Evolutionary conservation across 2,888 invertebrate species (phyloP), one percentile per base, ranked within the genome.

Genomic region (Deilephila elpenor): DNA sequence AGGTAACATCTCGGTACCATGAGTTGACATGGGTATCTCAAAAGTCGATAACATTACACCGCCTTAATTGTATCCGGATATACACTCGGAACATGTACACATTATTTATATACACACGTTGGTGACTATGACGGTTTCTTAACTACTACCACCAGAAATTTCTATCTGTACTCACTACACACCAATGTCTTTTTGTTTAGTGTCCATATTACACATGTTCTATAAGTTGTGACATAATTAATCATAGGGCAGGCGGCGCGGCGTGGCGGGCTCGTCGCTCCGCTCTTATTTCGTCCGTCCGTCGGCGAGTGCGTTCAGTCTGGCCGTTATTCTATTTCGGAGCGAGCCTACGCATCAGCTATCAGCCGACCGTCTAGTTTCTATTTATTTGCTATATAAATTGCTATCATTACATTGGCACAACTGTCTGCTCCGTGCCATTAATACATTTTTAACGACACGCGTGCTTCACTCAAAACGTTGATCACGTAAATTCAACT

Each of bases 311-410:
- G 76, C 75, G 74, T 73, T 64, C 79, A 78, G 87, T 87, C 87
- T 86, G 84, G 79, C 79, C 80, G 81, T 83, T 79, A 75, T 76
- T 83, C 86, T 92, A 91, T 92, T 92, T 91, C 85, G 77, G 86
- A 83, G 76, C 75, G 81, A 84, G 83, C 89, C 89, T 87, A 91
- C 91, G 89, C 91, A 87, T 84, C 79, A 78, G 78, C 73, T 90
- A 87, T 84, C 79, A 78, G 78, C 72, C 79, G 78, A 78, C 70
- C 80, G 89, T 88, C 88, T 90, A 86, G 85, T 84, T 83, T 87
- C 86, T 91, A 88, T 91, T 91, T 90, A 87, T 89, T 88, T 84
- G 83, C 83, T 78, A 81, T 84, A 89, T 87, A 88, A 87, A 90
- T 89, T 85, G 82, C 83, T 86, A 82, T 83, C 85, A 86, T 88